Evolutionary conservation across 2,888 invertebrate species (phyloP).

Genomic region (Cotesia congregata): DNA sequence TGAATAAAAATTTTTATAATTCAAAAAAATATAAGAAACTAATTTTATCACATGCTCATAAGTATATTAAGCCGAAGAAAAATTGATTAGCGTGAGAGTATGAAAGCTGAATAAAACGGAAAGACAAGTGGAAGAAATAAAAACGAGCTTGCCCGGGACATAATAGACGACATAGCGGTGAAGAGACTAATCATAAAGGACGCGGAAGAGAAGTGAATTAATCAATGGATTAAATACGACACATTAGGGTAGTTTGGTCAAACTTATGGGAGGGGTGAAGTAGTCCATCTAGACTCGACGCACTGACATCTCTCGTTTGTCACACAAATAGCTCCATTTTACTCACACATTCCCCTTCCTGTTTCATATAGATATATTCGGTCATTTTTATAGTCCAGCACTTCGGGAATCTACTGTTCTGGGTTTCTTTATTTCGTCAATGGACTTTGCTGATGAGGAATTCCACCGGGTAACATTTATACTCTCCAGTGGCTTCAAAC

Average conservation of each 20-base stretch:
- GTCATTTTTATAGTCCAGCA: neutral
- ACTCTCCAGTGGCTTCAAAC: slow-evolving; percentile 15
- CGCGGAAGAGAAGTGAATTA: slow-evolving; percentile 48
- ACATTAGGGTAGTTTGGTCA: slow-evolving; percentile 18
- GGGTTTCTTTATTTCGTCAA: slow-evolving; percentile 45
- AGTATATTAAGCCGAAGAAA: slow-evolving; percentile 50
- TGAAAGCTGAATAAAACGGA: slow-evolving; percentile 47
- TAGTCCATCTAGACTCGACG: slow-evolving; percentile 42
- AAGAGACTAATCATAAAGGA: slow-evolving; percentile 47
- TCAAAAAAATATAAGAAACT: too few relatives aligned
- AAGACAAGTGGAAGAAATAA: slow-evolving; percentile 18
- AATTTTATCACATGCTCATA: too few relatives aligned
- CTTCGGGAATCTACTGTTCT: neutral
- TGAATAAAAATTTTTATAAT: too few relatives aligned
- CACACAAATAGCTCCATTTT: slow-evolving; percentile 69
- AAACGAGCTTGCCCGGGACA: neutral
- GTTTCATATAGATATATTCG: slow-evolving; percentile 9
- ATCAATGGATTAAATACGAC: slow-evolving; percentile 51
- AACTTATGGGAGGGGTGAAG: slow-evolving; percentile 27
- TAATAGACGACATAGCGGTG: slow-evolving; percentile 15
- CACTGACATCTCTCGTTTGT: slow-evolving; percentile 67
- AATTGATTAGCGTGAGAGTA: slow-evolving; percentile 59
- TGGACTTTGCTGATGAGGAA: slow-evolving; percentile 62
- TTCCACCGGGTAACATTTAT: slow-evolving; percentile 48
- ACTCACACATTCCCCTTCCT: slow-evolving; percentile 47